Percentiles rank a stretch among this genome's conserved stretches.
Conservation (phyloP, 2,113 vertebrate genomes). For the Lepidothrix coronata region DNA sequence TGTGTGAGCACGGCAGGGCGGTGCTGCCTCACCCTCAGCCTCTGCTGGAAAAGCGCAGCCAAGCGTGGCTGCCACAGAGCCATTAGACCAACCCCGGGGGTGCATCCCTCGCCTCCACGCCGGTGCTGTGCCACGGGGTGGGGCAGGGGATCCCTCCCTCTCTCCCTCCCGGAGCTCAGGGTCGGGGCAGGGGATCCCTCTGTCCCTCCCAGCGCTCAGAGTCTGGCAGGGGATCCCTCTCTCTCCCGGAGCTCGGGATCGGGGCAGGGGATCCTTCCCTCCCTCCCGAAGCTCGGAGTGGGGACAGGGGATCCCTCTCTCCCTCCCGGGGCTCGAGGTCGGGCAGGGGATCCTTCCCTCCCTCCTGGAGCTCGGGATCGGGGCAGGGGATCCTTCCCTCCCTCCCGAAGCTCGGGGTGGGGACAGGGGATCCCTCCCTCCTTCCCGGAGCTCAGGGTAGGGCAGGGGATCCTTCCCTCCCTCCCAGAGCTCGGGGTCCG, state of each 20-base stretch:
- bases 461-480: too few relatives aligned
- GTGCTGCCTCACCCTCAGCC: background rate
- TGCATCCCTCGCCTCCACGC: background rate
- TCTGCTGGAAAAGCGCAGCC: background rate
- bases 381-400: background rate
- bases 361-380: too few relatives aligned
- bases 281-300: background rate
- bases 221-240: too few relatives aligned
- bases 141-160: background rate
- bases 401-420: fast-evolving
- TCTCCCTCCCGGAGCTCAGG: background rate
- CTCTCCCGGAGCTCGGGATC: fast-evolving
- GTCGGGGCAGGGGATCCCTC: too few relatives aligned
- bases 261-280: background rate
- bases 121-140: background rate
- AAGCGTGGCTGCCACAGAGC: background rate
- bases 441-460: too few relatives aligned
- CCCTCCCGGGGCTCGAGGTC: too few relatives aligned
- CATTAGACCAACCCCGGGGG: fast-evolving
- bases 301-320: background rate
- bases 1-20: fast-evolving
- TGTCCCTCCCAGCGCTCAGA: too few relatives aligned
- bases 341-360: too few relatives aligned
- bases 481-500: background rate
- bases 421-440: background rate